phyloP scores from a whole-genome alignment of 2,797 vertebrate species.

The Sebastes flavidus region DNA sequence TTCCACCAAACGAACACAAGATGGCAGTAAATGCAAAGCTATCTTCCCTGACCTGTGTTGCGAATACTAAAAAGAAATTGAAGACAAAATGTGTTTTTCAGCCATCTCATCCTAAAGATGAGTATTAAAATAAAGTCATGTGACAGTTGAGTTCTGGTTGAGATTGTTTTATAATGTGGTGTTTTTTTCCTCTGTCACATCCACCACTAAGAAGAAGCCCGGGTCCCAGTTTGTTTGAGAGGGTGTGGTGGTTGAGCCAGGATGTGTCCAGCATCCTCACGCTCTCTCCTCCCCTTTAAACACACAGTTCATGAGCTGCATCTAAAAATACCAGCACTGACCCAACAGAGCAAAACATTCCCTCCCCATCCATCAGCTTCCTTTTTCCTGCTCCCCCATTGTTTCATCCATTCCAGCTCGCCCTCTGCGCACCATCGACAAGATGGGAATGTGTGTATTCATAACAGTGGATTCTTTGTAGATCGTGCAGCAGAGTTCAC shows the following conservation, averaged over 20 bases:
- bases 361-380: slow-evolving; percentile 62
- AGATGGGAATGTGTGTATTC: background rate
- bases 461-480: slow-evolving; percentile 3
- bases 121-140: background rate
- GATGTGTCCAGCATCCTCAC: slow-evolving; percentile 40
- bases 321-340: slow-evolving; percentile 69
- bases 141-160: background rate
- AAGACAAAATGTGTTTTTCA: background rate
- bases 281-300: slow-evolving; percentile 36
- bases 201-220: background rate
- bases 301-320: slow-evolving; percentile 25
- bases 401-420: slow-evolving; percentile 50
- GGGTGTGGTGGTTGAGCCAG: slow-evolving; percentile 25
- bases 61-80: fast-evolving
- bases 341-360: slow-evolving; percentile 49
- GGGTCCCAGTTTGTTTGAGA: background rate
- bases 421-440: slow-evolving; percentile 8
- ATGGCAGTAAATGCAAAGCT: slow-evolving; percentile 44
- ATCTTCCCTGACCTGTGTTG: background rate
- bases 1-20: slow-evolving; percentile 50
- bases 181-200: background rate
- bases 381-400: slow-evolving; percentile 74
- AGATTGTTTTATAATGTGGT: background rate
- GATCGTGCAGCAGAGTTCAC: background rate
- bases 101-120: background rate